These are phyloP conservation scores for Cryptotis parvus DNA, from an alignment of 2,113 vertebrate species.

Conservation along the genomic window DNA sequence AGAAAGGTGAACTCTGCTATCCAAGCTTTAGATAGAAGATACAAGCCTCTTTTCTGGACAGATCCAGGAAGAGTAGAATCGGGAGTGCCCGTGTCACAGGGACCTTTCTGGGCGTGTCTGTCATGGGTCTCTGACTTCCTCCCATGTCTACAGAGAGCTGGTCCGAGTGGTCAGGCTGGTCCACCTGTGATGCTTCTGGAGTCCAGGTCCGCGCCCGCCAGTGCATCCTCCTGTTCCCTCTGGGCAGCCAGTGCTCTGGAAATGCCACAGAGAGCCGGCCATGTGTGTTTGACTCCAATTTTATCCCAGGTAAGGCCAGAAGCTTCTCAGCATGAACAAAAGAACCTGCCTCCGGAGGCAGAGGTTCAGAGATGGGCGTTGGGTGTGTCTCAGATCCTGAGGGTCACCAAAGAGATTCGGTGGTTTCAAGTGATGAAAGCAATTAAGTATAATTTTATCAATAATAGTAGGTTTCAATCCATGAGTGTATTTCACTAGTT, in stretches of 20 bases:
- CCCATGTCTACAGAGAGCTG: conserved; percentile 92
- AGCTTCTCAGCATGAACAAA: neutral
- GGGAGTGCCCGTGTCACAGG: neutral
- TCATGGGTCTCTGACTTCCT: neutral
- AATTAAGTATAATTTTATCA: neutral
- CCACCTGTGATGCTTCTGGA: conserved; percentile 91
- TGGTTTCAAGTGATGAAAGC: neutral
- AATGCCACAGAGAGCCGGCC: conserved; percentile 92
- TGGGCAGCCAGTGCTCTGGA: conserved; percentile 94
- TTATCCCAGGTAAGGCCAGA: conserved; percentile 93
- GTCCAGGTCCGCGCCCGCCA: conserved; percentile 92
- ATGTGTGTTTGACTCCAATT: conserved; percentile 93
- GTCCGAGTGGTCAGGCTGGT: conserved; percentile 97
- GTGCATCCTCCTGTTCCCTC: conserved; percentile 93
- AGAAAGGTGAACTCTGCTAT: no score
- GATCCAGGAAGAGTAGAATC: no score
- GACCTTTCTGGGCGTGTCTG: no score
- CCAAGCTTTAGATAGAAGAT: no score
- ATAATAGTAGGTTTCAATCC: neutral
- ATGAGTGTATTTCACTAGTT: no score
- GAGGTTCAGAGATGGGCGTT: neutral
- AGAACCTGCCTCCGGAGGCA: neutral
- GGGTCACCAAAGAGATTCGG: no score
- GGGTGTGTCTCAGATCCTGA: neutral
- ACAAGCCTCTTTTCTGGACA: no score